A percentile compares a stretch with the other conserved stretches of the same genome.
phyloP scores from a whole-genome alignment of 2,113 vertebrate species.

The Tenrec ecaudatus region DNA sequence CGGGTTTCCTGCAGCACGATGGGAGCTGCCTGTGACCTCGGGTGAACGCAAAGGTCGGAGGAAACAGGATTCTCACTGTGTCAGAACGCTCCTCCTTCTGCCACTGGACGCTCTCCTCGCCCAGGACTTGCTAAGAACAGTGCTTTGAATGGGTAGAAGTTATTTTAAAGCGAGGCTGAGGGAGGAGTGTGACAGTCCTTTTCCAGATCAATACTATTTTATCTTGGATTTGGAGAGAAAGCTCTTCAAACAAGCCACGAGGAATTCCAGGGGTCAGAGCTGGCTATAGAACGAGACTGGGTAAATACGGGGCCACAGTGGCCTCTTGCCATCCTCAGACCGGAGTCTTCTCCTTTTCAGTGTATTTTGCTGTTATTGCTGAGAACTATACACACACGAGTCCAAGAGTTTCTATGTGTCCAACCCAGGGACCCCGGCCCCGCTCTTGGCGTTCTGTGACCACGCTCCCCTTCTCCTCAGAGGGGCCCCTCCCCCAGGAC shows the following conservation, averaged over 20 bases:
- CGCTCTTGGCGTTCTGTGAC: background rate
- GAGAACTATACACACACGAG: background rate
- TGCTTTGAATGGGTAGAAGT: constrained; percentile 12
- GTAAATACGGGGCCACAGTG: background rate
- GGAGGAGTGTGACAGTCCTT: constrained; percentile 39
- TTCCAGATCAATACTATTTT: constrained; percentile 55
- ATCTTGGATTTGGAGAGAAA: constrained; percentile 8
- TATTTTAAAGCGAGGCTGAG: constrained; percentile 56
- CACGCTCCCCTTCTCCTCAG: background rate
- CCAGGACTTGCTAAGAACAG: background rate
- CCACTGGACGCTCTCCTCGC: constrained; percentile 12
- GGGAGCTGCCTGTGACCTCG: constrained; percentile 54
- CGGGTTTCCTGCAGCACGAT: constrained; percentile 74
- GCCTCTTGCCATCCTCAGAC: background rate
- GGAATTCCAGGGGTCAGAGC: background rate
- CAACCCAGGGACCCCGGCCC: background rate
- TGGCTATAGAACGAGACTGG: background rate
- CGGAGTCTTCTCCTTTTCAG: background rate
- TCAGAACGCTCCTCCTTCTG: constrained; percentile 30
- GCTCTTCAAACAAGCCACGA: constrained; percentile 46
- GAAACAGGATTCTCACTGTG: constrained; percentile 59
- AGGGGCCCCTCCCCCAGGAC: background rate
- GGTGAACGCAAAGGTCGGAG: constrained; percentile 51
- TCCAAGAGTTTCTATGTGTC: background rate
- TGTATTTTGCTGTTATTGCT: background rate